Evolutionary conservation across 2,797 vertebrate species (phyloP).

Genomic region (Oceanodroma leucorhoa): DNA sequence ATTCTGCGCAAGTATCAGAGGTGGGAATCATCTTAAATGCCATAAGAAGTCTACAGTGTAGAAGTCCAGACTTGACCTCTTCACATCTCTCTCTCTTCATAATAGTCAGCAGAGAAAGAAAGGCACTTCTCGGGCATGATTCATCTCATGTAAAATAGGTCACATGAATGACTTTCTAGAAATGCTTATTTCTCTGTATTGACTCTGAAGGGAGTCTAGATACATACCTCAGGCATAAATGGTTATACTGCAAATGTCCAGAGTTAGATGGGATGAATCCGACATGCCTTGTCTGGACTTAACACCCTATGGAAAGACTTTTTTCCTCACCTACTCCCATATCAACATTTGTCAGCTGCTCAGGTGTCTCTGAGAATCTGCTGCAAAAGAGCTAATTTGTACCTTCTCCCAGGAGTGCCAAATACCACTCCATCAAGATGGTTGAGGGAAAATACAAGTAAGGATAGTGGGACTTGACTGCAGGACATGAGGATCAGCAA

Average conservation of each 20-base stretch:
- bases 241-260: background rate
- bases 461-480: background rate
- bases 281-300: background rate
- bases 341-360: background rate
- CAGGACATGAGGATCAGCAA: background rate
- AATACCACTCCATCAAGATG: background rate
- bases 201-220: background rate
- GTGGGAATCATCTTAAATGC: background rate
- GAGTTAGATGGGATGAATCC: background rate
- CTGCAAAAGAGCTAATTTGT: background rate
- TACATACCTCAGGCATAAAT: background rate
- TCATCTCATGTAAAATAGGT: slow-evolving; percentile 1
- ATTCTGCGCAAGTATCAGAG: background rate
- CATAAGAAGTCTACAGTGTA: background rate
- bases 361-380: background rate
- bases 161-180: background rate
- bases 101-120: background rate
- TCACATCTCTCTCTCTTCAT: background rate
- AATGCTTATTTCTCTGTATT: background rate
- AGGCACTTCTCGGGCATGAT: background rate
- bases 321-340: background rate
- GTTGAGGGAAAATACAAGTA: background rate
- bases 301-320: background rate
- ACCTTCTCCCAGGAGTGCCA: background rate
- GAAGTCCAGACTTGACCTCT: background rate